A percentile compares a stretch with the other conserved stretches of the same genome.
phyloP scores from a whole-genome alignment of 1,140 invertebrate species.

The Eulimnadia texana region DNA sequence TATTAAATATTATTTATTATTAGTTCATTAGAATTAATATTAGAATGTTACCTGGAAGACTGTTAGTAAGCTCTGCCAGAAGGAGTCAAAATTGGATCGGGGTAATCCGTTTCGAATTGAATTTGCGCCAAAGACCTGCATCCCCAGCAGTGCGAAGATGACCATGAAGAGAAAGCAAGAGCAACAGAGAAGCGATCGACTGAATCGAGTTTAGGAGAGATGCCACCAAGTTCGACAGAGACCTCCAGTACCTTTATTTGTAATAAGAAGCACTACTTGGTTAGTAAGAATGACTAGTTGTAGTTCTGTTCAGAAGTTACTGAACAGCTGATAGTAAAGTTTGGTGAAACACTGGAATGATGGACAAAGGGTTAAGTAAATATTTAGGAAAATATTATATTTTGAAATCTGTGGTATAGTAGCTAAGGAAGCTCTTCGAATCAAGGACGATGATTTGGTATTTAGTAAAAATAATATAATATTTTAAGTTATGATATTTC shows the following conservation, averaged over 20 bases:
- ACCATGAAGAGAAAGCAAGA: constrained; percentile 98
- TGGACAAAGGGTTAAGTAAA: no score
- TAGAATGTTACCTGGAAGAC: constrained; percentile 84
- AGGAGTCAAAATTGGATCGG: constrained; percentile 92
- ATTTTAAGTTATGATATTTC: no score
- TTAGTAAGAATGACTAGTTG: no score
- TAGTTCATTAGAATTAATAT: no score
- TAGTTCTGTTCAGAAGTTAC: no score
- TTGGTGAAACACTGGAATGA: neutral
- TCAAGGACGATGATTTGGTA: no score
- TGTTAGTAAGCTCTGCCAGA: constrained; percentile 92
- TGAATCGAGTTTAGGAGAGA: constrained; percentile 97
- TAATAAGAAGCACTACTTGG: no score
- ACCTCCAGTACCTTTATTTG: constrained; percentile 83
- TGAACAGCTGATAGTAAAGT: neutral
- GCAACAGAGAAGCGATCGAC: constrained; percentile 90
- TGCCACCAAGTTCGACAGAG: constrained; percentile 91
- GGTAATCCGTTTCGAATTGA: constrained; percentile 88
- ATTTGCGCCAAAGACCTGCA: constrained; percentile 87
- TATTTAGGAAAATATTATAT: no score
- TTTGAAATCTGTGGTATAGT: no score
- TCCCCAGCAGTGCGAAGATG: constrained; percentile 95
- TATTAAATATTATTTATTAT: no score
- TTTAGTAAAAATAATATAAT: no score
- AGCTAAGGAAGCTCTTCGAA: no score